These are phyloP conservation scores for Blastobasis adustella DNA, from an alignment of 2,888 invertebrate species.

Conservation along the genomic window DNA sequence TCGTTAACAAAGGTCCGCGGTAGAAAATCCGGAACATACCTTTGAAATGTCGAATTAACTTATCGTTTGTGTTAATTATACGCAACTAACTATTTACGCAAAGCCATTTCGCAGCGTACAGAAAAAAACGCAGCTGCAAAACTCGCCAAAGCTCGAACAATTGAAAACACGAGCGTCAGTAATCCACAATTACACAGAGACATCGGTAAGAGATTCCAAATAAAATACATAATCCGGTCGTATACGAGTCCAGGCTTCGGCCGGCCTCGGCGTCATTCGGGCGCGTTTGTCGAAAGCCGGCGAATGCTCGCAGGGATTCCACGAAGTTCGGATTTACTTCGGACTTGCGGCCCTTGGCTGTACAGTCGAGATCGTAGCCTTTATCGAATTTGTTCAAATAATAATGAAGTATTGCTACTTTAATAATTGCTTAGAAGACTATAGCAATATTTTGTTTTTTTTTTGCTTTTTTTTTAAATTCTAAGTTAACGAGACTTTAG, in stretches of 20 bases:
- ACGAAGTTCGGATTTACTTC: slow-evolving; percentile 40
- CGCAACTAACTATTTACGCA: no score
- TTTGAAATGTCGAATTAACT: no score
- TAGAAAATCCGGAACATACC: no score
- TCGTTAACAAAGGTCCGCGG: no score
- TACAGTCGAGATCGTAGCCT: slow-evolving; percentile 16
- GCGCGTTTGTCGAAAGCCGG: slow-evolving; percentile 25
- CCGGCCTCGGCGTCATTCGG: neutral
- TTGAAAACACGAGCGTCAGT: slow-evolving; percentile 56
- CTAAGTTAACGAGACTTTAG: neutral
- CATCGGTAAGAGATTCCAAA: slow-evolving; percentile 64
- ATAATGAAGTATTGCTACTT: no score
- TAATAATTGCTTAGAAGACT: no score
- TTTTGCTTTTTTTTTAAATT: no score
- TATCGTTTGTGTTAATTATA: no score
- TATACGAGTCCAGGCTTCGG: slow-evolving; percentile 3
- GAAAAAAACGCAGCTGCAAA: neutral
- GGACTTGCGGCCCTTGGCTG: slow-evolving; percentile 25
- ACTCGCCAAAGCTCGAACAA: slow-evolving; percentile 28
- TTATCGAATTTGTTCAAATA: no score
- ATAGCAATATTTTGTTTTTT: no score
- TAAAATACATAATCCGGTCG: slow-evolving; percentile 61
- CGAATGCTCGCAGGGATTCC: slow-evolving; percentile 46
- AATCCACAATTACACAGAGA: slow-evolving; percentile 69
- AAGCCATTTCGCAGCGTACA: neutral